A percentile compares a stretch with the other conserved stretches of the same genome.
Evolutionary conservation across 1,140 invertebrate species (phyloP).

Genomic region (Nephila pilipes): DNA sequence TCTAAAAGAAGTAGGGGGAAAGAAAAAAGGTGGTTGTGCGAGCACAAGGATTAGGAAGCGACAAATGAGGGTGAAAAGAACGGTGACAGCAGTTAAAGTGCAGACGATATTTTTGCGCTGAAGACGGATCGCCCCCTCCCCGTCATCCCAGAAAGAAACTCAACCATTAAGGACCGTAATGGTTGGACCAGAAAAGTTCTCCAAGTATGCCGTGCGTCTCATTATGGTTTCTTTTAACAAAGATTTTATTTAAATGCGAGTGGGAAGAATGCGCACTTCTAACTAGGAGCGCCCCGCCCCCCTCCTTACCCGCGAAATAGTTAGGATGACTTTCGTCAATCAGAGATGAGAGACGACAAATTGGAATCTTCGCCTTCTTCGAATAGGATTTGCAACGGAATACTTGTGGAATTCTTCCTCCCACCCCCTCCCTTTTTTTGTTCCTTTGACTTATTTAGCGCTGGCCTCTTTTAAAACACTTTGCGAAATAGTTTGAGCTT

Average conservation of each 20-base stretch:
- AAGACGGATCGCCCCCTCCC: neutral
- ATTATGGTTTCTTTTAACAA: conserved; percentile 56
- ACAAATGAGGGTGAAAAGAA: conserved; percentile 58
- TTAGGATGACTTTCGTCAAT: conserved; percentile 12
- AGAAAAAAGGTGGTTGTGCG: neutral
- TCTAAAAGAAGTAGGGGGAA: neutral
- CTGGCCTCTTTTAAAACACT: neutral
- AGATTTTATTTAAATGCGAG: conserved; percentile 53
- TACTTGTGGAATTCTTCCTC: neutral
- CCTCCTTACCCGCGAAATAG: neutral
- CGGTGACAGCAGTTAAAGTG: conserved; percentile 35
- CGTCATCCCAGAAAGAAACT: neutral
- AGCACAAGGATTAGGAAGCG: conserved; percentile 24
- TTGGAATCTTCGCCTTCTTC: conserved; percentile 8
- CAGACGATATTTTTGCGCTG: conserved; percentile 50
- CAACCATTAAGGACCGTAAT: conserved; percentile 32
- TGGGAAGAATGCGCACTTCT: neutral
- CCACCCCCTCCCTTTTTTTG: neutral
- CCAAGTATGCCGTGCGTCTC: neutral
- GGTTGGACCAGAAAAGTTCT: conserved; percentile 10
- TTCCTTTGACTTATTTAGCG: no score
- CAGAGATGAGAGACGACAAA: conserved; percentile 10
- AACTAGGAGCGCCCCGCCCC: neutral
- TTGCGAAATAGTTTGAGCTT: neutral
- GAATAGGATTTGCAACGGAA: neutral